Conservation (phyloP, 2,888 invertebrate species). For the Andrena bicolor region DNA sequence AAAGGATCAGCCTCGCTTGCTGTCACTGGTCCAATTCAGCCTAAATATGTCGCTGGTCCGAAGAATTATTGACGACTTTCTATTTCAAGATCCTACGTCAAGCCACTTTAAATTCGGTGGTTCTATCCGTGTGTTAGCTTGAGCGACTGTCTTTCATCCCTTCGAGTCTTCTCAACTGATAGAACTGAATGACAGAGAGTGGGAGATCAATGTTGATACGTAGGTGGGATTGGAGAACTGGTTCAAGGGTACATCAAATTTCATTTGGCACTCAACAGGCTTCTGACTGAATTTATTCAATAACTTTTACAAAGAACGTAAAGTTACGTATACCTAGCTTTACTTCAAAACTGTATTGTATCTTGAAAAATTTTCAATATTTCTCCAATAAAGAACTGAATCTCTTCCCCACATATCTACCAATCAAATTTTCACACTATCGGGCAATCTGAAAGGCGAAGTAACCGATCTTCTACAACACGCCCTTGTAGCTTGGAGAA, state of each 20-base stretch:
- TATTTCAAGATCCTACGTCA: conserved; percentile 35
- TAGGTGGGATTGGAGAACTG: neutral
- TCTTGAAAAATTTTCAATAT: neutral
- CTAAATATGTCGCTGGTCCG: conserved; percentile 54
- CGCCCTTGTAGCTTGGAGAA: too few species aligned
- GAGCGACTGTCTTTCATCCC: neutral
- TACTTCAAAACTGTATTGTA: neutral
- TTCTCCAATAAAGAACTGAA: too few species aligned
- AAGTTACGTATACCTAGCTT: neutral
- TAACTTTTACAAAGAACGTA: neutral
- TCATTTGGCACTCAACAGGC: conserved; percentile 10
- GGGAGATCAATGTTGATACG: neutral
- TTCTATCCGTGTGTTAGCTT: neutral
- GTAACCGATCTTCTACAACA: neutral
- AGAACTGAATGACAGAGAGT: neutral
- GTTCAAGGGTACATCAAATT: neutral
- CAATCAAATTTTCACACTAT: too few species aligned
- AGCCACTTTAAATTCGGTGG: neutral
- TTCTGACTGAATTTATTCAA: neutral
- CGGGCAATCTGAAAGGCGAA: neutral
- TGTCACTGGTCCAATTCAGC: conserved; percentile 47
- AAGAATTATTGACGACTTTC: conserved; percentile 34
- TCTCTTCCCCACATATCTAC: too few species aligned
- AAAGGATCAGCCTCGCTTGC: conserved; percentile 63
- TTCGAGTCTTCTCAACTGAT: conserved; percentile 9